These are phyloP conservation scores for Alectura lathami DNA, from an alignment of 2,113 vertebrate species.

Conservation along the genomic window DNA sequence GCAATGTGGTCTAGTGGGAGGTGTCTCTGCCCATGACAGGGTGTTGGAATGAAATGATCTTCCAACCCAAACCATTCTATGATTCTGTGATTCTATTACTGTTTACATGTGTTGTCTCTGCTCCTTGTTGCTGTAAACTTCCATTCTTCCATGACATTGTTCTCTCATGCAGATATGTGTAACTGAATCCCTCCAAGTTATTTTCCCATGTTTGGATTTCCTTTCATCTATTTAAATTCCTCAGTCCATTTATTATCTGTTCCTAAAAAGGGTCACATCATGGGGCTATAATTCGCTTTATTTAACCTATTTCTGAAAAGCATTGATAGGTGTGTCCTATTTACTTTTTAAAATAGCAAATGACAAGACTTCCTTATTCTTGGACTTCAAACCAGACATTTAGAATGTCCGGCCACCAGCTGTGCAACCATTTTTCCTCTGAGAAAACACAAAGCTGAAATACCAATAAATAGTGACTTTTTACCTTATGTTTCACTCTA, in stretches of 20 bases:
- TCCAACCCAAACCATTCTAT: too few species aligned
- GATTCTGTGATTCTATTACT: too few species aligned
- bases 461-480: not conserved
- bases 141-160: not conserved
- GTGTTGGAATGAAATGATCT: too few species aligned
- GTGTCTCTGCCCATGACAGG: too few species aligned
- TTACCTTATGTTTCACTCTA: not conserved
- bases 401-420: not conserved
- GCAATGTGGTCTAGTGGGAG: too few species aligned
- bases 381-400: not conserved
- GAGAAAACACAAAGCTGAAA: not conserved
- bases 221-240: not conserved
- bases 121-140: not conserved
- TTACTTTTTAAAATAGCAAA: not conserved
- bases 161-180: not conserved
- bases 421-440: not conserved
- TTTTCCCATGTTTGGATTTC: not conserved
- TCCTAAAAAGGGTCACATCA: not conserved
- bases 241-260: not conserved
- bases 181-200: not conserved
- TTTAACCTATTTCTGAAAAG: not conserved
- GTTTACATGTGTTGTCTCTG: not conserved
- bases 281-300: not conserved
- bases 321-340: not conserved
- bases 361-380: not conserved